Evolutionary conservation across 2,113 vertebrate genomes (phyloP).

Genomic region (Odocoileus hemionus): DNA sequence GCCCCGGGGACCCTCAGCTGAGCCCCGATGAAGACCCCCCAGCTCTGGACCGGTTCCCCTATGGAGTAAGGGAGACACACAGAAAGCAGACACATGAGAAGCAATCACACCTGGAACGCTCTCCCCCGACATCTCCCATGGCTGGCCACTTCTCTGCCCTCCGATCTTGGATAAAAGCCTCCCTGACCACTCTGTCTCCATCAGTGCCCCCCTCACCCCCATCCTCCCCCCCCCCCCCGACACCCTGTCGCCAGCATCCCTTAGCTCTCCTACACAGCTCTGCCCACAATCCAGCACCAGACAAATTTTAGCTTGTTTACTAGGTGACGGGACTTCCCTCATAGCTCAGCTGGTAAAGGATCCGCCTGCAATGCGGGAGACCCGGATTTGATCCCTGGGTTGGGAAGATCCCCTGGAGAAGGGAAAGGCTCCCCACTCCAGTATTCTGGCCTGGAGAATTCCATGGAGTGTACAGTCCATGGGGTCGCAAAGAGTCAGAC

Average conservation of each 20-base stretch:
- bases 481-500: not conserved
- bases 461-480: not conserved
- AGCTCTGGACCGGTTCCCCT: not conserved
- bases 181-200: not conserved
- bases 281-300: not conserved
- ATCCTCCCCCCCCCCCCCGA: not conserved
- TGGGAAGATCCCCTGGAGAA: not conserved
- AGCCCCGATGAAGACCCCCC: not conserved
- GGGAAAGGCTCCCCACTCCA: not conserved
- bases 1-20: not conserved
- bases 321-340: not conserved
- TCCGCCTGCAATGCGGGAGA: not conserved
- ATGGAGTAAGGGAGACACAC: not conserved
- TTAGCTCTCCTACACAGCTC: not conserved
- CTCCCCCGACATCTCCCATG: not conserved
- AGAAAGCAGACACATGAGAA: not conserved
- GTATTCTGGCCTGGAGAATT: not conserved
- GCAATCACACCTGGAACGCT: too few species aligned
- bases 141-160: not conserved
- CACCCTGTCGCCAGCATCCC: not conserved
- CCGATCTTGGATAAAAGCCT: not conserved
- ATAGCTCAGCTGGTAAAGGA: not conserved
- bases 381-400: not conserved
- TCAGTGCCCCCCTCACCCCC: fast-evolving
- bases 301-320: not conserved